phyloP scores from a whole-genome alignment of 2,797 vertebrate genomes.

The Myiothlypis chrysogaster region DNA sequence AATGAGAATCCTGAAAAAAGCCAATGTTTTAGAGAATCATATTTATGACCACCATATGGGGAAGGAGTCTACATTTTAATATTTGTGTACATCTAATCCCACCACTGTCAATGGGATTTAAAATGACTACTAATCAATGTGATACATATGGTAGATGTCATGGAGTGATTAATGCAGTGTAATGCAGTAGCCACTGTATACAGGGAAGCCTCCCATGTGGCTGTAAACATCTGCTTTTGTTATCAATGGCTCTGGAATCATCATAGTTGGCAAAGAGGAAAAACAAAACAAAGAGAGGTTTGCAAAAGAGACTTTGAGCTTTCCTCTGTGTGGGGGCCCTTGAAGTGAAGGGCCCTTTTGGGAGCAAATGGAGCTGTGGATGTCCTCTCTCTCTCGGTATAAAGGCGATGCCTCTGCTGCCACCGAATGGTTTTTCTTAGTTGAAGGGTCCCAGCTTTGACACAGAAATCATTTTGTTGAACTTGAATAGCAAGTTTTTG shows the following conservation, averaged over 20 bases:
- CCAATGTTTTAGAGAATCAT: background rate
- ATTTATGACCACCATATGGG: background rate
- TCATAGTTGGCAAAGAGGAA: background rate
- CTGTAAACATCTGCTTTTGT: constrained; percentile 58
- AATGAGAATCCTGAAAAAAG: background rate
- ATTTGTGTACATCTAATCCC: constrained; percentile 10
- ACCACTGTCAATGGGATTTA: constrained; percentile 28
- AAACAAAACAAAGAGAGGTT: constrained; percentile 20
- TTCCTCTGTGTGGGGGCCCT: background rate
- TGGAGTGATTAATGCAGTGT: background rate
- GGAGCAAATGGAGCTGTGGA: background rate
- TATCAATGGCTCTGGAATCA: background rate
- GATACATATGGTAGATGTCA: constrained; percentile 37
- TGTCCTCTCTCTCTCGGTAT: background rate
- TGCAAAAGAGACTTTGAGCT: background rate
- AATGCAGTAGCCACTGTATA: constrained; percentile 43
- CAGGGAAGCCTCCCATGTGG: constrained; percentile 22
- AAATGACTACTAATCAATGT: constrained; percentile 5
- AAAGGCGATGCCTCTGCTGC: background rate
- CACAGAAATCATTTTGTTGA: background rate
- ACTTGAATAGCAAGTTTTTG: background rate
- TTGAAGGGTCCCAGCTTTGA: background rate
- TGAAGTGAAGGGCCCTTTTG: background rate
- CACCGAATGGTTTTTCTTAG: background rate
- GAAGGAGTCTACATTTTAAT: background rate